Percentiles rank a stretch among this genome's conserved stretches.
Evolutionary conservation across 2,888 invertebrate species (phyloP).

Genomic region (Serrognathus titanus): DNA sequence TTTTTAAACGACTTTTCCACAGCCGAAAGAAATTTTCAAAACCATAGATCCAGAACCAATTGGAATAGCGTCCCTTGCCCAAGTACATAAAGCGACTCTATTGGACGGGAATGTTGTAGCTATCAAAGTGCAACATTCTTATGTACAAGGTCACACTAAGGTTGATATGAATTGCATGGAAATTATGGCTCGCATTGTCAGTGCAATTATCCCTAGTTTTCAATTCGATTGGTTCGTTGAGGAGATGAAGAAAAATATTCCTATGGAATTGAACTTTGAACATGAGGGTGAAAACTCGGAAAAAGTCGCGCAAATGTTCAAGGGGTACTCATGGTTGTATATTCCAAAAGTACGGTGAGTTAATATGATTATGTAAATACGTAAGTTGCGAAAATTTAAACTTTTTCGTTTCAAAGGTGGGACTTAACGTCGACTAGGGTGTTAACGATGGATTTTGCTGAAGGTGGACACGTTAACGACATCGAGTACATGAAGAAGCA

Average conservation of each 20-base stretch:
- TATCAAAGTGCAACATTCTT: slow-evolving; percentile 94
- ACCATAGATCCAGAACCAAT: slow-evolving; percentile 82
- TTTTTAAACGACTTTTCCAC: slow-evolving; percentile 9
- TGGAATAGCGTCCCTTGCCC: slow-evolving; percentile 94
- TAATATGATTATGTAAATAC: not conserved
- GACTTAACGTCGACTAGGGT: slow-evolving; percentile 79
- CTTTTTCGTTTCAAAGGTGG: slow-evolving; percentile 53
- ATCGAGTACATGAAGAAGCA: slow-evolving; percentile 74
- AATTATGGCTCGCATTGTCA: slow-evolving; percentile 74
- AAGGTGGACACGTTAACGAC: slow-evolving; percentile 95
- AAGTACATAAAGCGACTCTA: slow-evolving; percentile 82
- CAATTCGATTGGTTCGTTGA: slow-evolving; percentile 95
- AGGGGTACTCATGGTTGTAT: slow-evolving; percentile 72
- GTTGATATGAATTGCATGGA: slow-evolving; percentile 98
- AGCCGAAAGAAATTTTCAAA: slow-evolving; percentile 79
- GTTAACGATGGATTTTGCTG: slow-evolving; percentile 92
- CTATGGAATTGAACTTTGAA: slow-evolving; percentile 84
- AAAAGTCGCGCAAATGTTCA: slow-evolving; percentile 66
- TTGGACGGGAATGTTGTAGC: slow-evolving; percentile 78
- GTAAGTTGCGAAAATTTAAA: slow-evolving; percentile 1
- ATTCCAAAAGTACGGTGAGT: slow-evolving; percentile 54
- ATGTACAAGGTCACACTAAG: slow-evolving; percentile 80
- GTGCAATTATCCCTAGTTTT: slow-evolving; percentile 91
- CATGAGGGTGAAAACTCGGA: slow-evolving; percentile 92
- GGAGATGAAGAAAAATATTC: slow-evolving; percentile 91